Evolutionary conservation across 2,113 vertebrate species (phyloP).

Genomic region (Notechis scutatus): DNA sequence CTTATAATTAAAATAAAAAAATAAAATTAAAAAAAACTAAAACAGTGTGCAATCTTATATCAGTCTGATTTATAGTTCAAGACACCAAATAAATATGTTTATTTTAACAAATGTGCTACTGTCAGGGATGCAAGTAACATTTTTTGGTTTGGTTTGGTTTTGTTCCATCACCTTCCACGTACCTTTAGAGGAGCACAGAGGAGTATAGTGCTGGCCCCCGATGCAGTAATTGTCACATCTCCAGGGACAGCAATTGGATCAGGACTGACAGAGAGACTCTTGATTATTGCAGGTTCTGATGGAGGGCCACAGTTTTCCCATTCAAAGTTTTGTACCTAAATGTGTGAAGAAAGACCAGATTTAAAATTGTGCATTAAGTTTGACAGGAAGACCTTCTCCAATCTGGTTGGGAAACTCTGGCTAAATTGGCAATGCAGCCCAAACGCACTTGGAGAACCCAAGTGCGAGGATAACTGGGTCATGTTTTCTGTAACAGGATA

Average conservation of each 20-base stretch:
- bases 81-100: not conserved
- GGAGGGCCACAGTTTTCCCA: conserved; percentile 73
- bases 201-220: conserved; percentile 16
- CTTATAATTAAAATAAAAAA: no score
- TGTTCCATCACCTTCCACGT: not conserved
- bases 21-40: not conserved
- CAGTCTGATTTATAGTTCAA: not conserved
- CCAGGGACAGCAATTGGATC: conserved; percentile 71
- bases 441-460: not conserved
- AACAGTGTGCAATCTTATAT: not conserved
- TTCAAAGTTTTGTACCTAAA: conserved; percentile 58
- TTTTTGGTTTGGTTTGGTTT: not conserved
- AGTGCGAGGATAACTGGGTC: not conserved
- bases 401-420: not conserved
- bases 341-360: not conserved
- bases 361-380: not conserved
- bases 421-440: not conserved
- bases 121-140: not conserved
- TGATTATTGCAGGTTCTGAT: conserved; percentile 62
- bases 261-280: conserved; percentile 64
- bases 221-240: conserved; percentile 41
- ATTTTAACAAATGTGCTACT: not conserved
- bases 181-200: conserved; percentile 69
- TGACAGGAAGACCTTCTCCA: not conserved
- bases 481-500: not conserved